Percentiles rank a stretch among this genome's conserved stretches.
These are phyloP conservation scores for Tetraodon nigroviridis DNA, from an alignment of 2,113 vertebrate species.

Conservation along the genomic window DNA sequence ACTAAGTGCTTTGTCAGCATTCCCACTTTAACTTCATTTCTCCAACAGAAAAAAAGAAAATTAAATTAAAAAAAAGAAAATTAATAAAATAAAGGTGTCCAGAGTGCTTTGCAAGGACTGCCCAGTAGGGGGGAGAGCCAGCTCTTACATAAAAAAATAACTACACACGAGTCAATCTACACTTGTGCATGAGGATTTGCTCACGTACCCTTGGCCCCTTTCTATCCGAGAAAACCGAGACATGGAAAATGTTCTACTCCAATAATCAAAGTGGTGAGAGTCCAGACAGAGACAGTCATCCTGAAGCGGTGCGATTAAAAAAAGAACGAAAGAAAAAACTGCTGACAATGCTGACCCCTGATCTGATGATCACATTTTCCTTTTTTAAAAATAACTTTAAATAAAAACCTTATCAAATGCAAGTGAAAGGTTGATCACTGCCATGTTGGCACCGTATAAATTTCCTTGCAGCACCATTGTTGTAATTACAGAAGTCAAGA, in stretches of 20 bases:
- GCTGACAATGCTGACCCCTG: slow-evolving; percentile 24
- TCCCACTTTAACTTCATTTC: slow-evolving; percentile 54
- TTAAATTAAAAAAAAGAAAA: slow-evolving; percentile 48
- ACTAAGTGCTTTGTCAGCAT: slow-evolving; percentile 48
- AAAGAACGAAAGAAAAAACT: slow-evolving; percentile 13
- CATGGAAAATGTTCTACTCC: slow-evolving; percentile 18
- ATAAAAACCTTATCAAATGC: slow-evolving; percentile 48
- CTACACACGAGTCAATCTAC: slow-evolving; percentile 16
- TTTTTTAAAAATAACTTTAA: slow-evolving; percentile 48
- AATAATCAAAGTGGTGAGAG: slow-evolving; percentile 20
- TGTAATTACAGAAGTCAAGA: slow-evolving; percentile 39
- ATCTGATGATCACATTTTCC: slow-evolving; percentile 16
- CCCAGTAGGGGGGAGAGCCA: slow-evolving; percentile 62
- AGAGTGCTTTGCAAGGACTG: slow-evolving; percentile 39
- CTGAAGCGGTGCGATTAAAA: not conserved
- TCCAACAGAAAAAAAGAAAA: slow-evolving; percentile 35
- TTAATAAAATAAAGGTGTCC: slow-evolving; percentile 26
- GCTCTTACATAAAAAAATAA: slow-evolving; percentile 31
- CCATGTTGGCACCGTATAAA: slow-evolving; percentile 43
- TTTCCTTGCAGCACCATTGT: slow-evolving; percentile 57
- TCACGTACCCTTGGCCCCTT: slow-evolving; percentile 31
- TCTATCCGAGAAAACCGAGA: slow-evolving; percentile 18
- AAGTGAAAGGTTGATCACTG: slow-evolving; percentile 52
- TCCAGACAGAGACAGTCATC: slow-evolving; percentile 12
- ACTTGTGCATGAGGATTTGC: slow-evolving; percentile 21